phyloP scores from a whole-genome alignment of 2,113 vertebrate species.

The Rhinolophus sinicus region DNA sequence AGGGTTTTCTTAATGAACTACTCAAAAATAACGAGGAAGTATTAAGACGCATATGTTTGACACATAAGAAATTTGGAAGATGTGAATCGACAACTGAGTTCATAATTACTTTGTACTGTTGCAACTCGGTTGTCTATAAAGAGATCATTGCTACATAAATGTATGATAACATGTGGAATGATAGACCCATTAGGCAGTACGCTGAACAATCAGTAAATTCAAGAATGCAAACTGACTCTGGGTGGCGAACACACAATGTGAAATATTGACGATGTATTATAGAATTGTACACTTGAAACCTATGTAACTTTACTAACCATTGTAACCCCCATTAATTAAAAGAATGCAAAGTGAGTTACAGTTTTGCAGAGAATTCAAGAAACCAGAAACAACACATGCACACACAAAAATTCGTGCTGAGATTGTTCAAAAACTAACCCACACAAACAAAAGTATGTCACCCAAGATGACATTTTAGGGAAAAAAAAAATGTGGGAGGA shows the following conservation, averaged over 20 bases:
- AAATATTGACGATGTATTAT: too few relatives aligned
- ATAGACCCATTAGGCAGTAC: not conserved
- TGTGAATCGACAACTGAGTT: not conserved
- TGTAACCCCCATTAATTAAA: too few relatives aligned
- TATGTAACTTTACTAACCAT: too few relatives aligned
- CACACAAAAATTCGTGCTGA: not conserved
- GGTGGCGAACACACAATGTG: too few relatives aligned
- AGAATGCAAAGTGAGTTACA: not conserved
- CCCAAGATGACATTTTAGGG: not conserved
- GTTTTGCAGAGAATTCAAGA: not conserved
- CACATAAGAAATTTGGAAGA: slow-evolving; percentile 15
- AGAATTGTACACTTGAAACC: too few relatives aligned
- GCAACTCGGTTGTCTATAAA: not conserved
- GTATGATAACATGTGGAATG: not conserved
- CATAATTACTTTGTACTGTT: not conserved
- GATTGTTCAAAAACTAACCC: not conserved
- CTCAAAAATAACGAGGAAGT: slow-evolving; percentile 33
- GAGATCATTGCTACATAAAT: not conserved
- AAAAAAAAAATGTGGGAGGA: not conserved
- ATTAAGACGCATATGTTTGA: not conserved
- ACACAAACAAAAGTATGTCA: not conserved
- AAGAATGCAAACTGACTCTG: not conserved
- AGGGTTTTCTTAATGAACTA: not conserved
- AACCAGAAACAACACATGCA: not conserved
- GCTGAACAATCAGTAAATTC: not conserved